These are phyloP conservation scores for Ageneiosus marmoratus DNA, from an alignment of 2,113 vertebrate genomes.

Conservation along the genomic window DNA sequence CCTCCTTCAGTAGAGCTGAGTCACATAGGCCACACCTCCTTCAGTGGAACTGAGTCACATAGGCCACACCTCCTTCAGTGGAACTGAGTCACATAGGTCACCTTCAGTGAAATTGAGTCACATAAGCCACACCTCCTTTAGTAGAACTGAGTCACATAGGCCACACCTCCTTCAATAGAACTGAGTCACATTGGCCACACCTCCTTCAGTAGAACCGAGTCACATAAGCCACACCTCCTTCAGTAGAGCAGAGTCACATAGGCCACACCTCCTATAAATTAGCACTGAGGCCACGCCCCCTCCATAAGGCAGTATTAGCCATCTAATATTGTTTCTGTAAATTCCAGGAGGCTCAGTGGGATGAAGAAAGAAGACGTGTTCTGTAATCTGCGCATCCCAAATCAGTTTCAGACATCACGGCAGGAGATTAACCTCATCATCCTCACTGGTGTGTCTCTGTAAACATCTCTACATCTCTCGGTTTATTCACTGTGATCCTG, in stretches of 20 bases:
- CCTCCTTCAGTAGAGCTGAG: not conserved
- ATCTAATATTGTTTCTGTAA: not conserved
- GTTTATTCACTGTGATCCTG: not conserved
- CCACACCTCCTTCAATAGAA: not conserved
- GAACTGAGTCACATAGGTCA: not conserved
- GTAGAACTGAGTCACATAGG: not conserved
- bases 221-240: not conserved
- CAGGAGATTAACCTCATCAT: conserved; percentile 74
- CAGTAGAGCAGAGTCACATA: not conserved
- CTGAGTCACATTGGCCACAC: not conserved
- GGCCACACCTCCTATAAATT: not conserved
- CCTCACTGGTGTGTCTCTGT: conserved; percentile 64
- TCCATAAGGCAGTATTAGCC: not conserved
- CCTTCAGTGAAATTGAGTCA: not conserved
- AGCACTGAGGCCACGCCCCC: not conserved
- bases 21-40: not conserved
- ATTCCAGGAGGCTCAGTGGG: conserved; percentile 64
- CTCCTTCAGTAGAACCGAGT: not conserved
- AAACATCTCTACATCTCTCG: not conserved
- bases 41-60: not conserved
- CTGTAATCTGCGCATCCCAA: conserved; percentile 68
- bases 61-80: not conserved
- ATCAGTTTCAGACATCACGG: conserved; percentile 60
- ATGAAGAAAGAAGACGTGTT: conserved; percentile 71
- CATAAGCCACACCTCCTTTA: not conserved